Conservation (phyloP, 2,888 invertebrate species). For the Melanchra persicariae region DNA sequence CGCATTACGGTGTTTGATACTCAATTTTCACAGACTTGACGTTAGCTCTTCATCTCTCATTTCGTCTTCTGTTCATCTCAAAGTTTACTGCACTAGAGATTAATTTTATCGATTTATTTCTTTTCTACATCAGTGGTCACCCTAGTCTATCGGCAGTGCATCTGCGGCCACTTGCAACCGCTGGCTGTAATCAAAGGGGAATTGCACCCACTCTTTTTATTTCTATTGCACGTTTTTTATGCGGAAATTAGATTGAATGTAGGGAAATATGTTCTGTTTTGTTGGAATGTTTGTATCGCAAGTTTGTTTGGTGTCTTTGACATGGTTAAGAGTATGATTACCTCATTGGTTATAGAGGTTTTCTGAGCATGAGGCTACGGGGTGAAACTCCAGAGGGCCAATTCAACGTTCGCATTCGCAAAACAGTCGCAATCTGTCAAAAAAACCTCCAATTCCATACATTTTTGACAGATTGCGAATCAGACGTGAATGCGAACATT, state of each 20-base stretch:
- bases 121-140: neutral
- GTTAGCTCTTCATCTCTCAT: too few species aligned
- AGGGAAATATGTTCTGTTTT: neutral
- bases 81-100: neutral
- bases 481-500: too few species aligned
- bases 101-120: neutral
- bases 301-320: neutral
- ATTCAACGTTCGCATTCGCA: too few species aligned
- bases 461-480: too few species aligned
- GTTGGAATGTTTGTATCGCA: neutral
- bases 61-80: too few species aligned
- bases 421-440: too few species aligned
- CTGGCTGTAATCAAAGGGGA: constrained; percentile 46
- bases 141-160: constrained; percentile 14
- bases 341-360: neutral
- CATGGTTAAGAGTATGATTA: too few species aligned
- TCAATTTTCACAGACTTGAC: too few species aligned
- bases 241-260: constrained; percentile 4
- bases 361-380: too few species aligned
- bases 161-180: constrained; percentile 42
- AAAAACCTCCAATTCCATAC: too few species aligned
- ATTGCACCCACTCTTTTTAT: constrained; percentile 34
- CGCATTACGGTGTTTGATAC: too few species aligned
- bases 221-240: constrained; percentile 21
- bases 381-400: too few species aligned